Evolutionary conservation across 2,113 vertebrate genomes (phyloP).

Genomic region (Syngnathus scovelli): DNA sequence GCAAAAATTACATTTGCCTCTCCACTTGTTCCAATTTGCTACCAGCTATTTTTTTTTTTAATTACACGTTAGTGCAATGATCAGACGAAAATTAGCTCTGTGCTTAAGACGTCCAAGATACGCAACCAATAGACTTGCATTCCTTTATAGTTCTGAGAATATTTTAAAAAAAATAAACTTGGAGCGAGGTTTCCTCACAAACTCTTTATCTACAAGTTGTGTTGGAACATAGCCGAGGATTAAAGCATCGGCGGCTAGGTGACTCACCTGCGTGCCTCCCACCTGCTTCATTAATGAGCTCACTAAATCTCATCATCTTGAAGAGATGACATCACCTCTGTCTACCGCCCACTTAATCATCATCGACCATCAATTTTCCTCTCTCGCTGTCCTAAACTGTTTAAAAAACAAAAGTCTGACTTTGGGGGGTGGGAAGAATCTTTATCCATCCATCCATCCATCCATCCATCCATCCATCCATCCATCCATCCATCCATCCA

Average conservation of each 20-base stretch:
- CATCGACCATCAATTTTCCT: constrained; percentile 14
- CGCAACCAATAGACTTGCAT: no score
- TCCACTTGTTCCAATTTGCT: not conserved
- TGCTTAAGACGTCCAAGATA: not conserved
- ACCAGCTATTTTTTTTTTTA: constrained; percentile 3
- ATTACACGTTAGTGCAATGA: not conserved
- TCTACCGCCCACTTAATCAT: constrained; percentile 47
- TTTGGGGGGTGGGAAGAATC: not conserved
- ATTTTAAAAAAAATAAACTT: no score
- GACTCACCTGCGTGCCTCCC: not conserved
- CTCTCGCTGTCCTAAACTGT: not conserved
- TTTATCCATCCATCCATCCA: no score
- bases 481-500: no score
- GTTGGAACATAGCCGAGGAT: constrained; percentile 17
- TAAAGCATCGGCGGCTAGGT: not conserved
- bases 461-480: no score
- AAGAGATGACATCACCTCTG: constrained; percentile 62
- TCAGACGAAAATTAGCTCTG: not conserved
- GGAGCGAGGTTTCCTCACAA: no score
- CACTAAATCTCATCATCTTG: constrained; percentile 46
- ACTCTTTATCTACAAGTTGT: not conserved
- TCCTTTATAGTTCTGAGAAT: no score
- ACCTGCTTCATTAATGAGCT: constrained; percentile 9
- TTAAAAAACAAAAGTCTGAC: not conserved
- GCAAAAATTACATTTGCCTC: constrained; percentile 20